Evolutionary conservation across 2,888 invertebrate species (phyloP).

Genomic region (Ophonus ardosiacus): DNA sequence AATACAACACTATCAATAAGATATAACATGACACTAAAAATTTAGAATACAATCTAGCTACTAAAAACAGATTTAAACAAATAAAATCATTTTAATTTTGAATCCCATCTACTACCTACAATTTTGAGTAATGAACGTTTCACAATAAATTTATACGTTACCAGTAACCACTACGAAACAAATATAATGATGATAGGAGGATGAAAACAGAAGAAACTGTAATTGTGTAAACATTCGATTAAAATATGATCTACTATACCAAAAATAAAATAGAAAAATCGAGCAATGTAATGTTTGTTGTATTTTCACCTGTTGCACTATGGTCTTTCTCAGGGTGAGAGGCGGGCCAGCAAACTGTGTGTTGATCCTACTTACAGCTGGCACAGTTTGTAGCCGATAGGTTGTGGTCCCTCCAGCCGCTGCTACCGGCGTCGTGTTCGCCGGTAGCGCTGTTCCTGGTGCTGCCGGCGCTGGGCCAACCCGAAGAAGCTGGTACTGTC

Average conservation of each 20-base stretch:
- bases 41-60: slow-evolving; percentile 12
- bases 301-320: slow-evolving; percentile 75
- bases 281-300: slow-evolving; percentile 48
- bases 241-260: slow-evolving; percentile 31
- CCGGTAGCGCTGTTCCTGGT: slow-evolving; percentile 75
- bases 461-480: slow-evolving; percentile 88
- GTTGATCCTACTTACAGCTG: slow-evolving; percentile 88
- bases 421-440: slow-evolving; percentile 78
- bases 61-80: slow-evolving; percentile 5
- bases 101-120: slow-evolving; percentile 3
- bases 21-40: background rate
- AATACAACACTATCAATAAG: slow-evolving; percentile 62
- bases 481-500: slow-evolving; percentile 94
- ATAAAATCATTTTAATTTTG: slow-evolving; percentile 2
- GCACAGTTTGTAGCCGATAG: slow-evolving; percentile 91
- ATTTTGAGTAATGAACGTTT: slow-evolving; percentile 6
- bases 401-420: slow-evolving; percentile 82
- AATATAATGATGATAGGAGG: slow-evolving; percentile 34
- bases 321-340: slow-evolving; percentile 81
- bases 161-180: slow-evolving; percentile 24
- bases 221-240: slow-evolving; percentile 5
- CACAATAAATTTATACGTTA: background rate
- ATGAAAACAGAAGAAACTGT: slow-evolving; percentile 33
- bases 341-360: slow-evolving; percentile 80
- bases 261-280: slow-evolving; percentile 51